Base-by-base conservation (phyloP, 1,140 invertebrate species). In the Bradynema listronoti region DNA sequence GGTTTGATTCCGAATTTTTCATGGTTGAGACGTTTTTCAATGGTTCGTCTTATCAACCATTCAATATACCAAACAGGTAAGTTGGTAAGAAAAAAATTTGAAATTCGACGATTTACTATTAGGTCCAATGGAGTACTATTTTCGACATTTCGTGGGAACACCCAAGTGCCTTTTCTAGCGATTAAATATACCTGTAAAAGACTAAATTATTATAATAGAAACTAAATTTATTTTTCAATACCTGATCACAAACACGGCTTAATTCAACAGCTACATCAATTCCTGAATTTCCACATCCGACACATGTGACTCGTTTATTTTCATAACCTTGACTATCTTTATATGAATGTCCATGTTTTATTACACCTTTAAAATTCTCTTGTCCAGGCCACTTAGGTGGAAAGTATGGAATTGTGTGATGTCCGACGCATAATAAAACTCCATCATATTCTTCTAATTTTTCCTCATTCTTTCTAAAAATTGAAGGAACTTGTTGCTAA, bases 271-370 rank as follows among this genome's bases (percentile, higher is more conserved):
- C 82, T 14, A 81, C 78, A 62, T 84, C 82, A 4, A 73, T 79
- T 11, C 78, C 83, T 4, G 83, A 83, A 67, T 83, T 84, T 4
- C 82, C 82, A 25, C 83, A 73, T n/a, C 82, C 82, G 22, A 83
- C 70, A 30, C 82, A 76, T 3, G 81, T 63, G 24, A 80, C 78
- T 4, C 58, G 69, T 50, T 80, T 78, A 39, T 79, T 76, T 19
- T 79, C 75, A 59, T 71, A 81, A 7, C 72, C 71, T 22, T 49
- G 51, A 6, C 57, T 61, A 43, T 65, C 63, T 52, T 78, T 76
- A 66, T 80, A 82, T 7, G 73, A 69, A 45, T 81, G 79, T 0
- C 80, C 75, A 63, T 83, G 82, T 4, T 82, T 65, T 4, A 77
- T 68, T 30, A 72, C 64, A 7, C 82, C 82, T 56, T 79, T 58